Conservation (phyloP, 2,888 invertebrate species). For the Synergus japonicus region DNA sequence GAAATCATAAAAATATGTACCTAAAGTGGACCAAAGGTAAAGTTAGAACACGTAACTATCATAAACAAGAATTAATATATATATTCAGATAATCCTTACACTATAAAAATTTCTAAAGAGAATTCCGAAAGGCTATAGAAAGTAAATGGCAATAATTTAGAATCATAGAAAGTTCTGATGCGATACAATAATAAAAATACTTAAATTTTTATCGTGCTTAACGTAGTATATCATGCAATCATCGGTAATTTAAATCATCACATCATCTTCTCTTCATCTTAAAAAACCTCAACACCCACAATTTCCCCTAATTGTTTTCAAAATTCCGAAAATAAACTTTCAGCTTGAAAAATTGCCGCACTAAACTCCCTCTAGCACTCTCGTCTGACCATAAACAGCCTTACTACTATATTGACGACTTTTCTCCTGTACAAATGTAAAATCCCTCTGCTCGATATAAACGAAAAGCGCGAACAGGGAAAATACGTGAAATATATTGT, state of each 20-base stretch:
- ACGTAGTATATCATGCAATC: too few species aligned
- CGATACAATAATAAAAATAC: too few species aligned
- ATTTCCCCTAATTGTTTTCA: conserved; percentile 35
- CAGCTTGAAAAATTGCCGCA: conserved; percentile 36
- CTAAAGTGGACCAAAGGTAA: too few species aligned
- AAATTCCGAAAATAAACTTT: conserved; percentile 29
- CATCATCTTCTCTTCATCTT: conserved; percentile 12
- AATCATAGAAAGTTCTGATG: too few species aligned
- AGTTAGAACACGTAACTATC: too few species aligned
- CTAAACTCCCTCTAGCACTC: conserved; percentile 30
- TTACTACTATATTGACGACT: conserved; percentile 36
- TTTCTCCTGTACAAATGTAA: conserved; percentile 40
- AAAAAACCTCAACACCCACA: conserved; percentile 27
- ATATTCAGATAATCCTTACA: too few species aligned
- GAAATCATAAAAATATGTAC: too few species aligned
- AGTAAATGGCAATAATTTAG: too few species aligned
- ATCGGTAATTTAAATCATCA: neutral
- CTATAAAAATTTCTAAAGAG: too few species aligned
- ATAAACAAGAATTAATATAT: too few species aligned
- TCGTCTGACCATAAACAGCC: conserved; percentile 41
- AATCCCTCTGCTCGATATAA: conserved; percentile 25
- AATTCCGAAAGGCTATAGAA: too few species aligned
- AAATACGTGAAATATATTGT: conserved; percentile 18
- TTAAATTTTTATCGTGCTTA: too few species aligned
- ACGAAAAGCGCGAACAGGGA: neutral